Evolutionary conservation across 2,113 vertebrate species (phyloP).

Genomic region (Nesogale talazaci): DNA sequence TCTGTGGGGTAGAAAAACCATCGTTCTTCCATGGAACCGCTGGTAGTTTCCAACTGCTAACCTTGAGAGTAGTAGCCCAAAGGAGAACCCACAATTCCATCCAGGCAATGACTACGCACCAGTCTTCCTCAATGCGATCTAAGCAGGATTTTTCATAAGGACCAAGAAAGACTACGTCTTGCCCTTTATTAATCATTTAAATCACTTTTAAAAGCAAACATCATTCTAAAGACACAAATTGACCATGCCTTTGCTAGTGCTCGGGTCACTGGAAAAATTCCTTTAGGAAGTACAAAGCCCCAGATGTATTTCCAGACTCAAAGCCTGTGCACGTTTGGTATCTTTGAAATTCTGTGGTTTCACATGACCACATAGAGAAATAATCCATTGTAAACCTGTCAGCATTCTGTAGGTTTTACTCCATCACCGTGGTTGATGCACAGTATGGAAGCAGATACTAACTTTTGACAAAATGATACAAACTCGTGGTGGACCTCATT

Average conservation of each 20-base stretch:
- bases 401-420: constrained; percentile 59
- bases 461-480: background rate
- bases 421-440: constrained; percentile 28
- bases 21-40: no score
- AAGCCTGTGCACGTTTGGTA: constrained; percentile 42
- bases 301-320: background rate
- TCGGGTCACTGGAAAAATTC: background rate
- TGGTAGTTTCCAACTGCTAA: no score
- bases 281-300: constrained; percentile 49
- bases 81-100: no score
- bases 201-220: constrained; percentile 8
- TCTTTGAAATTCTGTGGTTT: constrained; percentile 67
- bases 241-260: background rate
- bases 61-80: no score
- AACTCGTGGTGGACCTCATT: background rate
- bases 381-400: constrained; percentile 24
- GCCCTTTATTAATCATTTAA: background rate
- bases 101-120: no score
- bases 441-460: constrained; percentile 51
- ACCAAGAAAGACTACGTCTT: background rate
- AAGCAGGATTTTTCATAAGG: background rate
- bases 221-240: background rate
- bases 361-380: constrained; percentile 65
- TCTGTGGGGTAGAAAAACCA: no score
- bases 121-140: background rate